Base-by-base conservation (phyloP, 2,113 vertebrate species). In the Corythornis vintsioides region DNA sequence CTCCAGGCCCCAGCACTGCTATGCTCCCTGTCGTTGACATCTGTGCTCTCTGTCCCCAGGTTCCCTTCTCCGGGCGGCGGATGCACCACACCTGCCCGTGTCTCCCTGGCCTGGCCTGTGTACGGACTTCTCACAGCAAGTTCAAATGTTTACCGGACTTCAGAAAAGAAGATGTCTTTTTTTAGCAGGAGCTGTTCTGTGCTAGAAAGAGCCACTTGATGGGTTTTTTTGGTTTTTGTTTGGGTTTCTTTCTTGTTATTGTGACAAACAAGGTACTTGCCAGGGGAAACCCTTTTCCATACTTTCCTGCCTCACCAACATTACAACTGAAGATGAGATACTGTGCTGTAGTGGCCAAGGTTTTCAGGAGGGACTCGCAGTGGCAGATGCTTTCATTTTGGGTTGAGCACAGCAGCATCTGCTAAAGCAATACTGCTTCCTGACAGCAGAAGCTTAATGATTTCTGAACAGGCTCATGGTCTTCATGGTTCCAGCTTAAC, bases 71-170 rank as follows among this genome's bases (percentile, higher is more conserved):
- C 2, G 98, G 99, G 66, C 98, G 97, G 89, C 94, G 99, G 94
- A 97, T 98, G 81, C 98, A 99, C 95, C 98, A 99, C 88, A 98
- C 97, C 4, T 99, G 99, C 50, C 99, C 99, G 2, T 99, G 99
- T 81, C 96, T 98, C 24, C 98, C 98, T 3, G 96, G 98, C 85
- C 95, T 99, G 91, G 88, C 95, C 10, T 99, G 99, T 45, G 26
- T 97, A 55, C 92, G 97, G 77, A 94, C 97, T 56, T 89, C 96
- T 3, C 96, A 98, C 53, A 97, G 96, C 73, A 98, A 94, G 55
- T 98, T 97, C 91, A 98, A 96, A 96, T 99, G 99, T 86, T 95
- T 98, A 53, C 97, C 97, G 1, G 77, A 95, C 18, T 97, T 97
- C 95, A 97, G 97, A 81, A 98, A 97, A 92, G 97, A 98, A 86